Evolutionary conservation across 1,140 invertebrate species (phyloP), one percentile per base, ranked within the genome.

Genomic region (Drosophila carrolli): DNA sequence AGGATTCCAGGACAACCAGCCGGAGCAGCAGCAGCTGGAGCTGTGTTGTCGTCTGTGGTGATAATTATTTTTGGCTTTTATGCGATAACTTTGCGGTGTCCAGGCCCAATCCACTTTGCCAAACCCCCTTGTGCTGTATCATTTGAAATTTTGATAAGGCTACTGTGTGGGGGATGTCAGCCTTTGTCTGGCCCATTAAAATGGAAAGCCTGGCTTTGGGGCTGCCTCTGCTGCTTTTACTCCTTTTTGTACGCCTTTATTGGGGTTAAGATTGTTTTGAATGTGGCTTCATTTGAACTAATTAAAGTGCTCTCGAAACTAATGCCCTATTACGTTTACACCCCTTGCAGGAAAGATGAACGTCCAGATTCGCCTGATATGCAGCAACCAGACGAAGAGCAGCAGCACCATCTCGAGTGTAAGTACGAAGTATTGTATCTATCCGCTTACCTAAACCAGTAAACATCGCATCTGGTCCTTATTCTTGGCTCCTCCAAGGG

Each of bases 51-150:
- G 66, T 81, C 80, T 89, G 65, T 61, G 72, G 84, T 89, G 84
- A 89, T 89, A 89, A 89, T 89, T 89, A 89, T 89, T 89, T 89
- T 89, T 84, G 81, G 84, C 84, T 89, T 89, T 89, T 83, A 89
- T 89, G 77, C 79, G 85, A 89, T 89, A 89, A 89, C 84, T 89
- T 89, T 88, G 66, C 56, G 70, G 77, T 72, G 74, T 16, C 68
- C 72, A 58, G 57, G 53, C 70, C 51, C 55, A 56, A 65, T 60
- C 51, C 60, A 53, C 37, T 78, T 46, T n/a, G 58, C 46, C 37
- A 35, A 23, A 27, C 27, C 63, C 55, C 35, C 46, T 43, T 56
- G 54, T 57, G 78, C 60, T 65, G 65, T 65, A 81, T 78, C 78
- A 71, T 88, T 71, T 70, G 48, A 66, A 85, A 84, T 81, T 83